phyloP scores from a whole-genome alignment of 2,113 vertebrate species.

The Myotis lucifugus region DNA sequence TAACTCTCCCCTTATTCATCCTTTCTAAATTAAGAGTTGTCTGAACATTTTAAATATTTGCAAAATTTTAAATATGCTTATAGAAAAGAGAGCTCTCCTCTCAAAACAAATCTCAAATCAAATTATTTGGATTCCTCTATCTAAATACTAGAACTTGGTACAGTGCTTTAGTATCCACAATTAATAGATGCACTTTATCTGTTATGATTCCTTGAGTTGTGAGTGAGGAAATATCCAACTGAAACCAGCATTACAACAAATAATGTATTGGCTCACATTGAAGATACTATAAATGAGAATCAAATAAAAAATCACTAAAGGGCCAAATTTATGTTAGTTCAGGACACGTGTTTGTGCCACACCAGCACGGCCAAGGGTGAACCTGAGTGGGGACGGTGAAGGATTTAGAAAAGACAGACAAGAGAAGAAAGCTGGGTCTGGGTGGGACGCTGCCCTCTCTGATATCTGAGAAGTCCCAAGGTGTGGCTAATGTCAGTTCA shows the following conservation, averaged over 20 bases:
- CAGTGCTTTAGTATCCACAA: neutral
- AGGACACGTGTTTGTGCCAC: neutral
- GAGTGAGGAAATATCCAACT: neutral
- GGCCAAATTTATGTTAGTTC: neutral
- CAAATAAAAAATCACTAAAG: neutral
- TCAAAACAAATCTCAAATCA: neutral
- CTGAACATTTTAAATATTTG: neutral
- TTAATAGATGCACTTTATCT: neutral
- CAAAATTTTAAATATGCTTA: neutral
- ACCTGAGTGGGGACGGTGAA: too few species aligned
- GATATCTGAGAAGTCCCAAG: neutral
- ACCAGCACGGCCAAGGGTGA: too few species aligned
- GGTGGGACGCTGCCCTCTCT: too few species aligned
- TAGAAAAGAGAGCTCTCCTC: neutral
- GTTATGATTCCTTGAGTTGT: neutral
- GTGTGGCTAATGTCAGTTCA: neutral
- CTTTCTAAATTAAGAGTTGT: slow-evolving; percentile 8
- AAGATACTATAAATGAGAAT: neutral
- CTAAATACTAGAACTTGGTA: neutral
- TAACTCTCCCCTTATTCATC: neutral
- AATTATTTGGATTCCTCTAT: neutral
- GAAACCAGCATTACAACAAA: neutral
- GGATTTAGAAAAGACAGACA: too few species aligned
- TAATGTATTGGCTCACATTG: neutral
- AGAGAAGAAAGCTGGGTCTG: too few species aligned